Evolutionary conservation across 2,888 invertebrate species (phyloP).

Genomic region (Ormyrus labotus): DNA sequence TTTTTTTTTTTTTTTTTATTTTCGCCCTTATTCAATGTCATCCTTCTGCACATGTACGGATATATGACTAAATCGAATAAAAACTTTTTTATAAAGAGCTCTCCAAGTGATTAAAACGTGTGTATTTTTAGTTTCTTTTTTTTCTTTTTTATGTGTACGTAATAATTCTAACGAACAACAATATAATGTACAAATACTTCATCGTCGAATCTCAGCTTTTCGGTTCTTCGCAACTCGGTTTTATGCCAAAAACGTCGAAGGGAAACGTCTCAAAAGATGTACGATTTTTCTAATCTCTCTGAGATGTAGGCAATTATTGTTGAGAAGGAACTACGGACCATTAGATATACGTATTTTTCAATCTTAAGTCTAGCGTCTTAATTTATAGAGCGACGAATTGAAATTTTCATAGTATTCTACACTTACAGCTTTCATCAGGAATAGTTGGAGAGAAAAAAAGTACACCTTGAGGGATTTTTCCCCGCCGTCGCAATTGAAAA

Average conservation of each 20-base stretch:
- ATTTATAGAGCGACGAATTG: no score
- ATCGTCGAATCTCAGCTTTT: conserved; percentile 17
- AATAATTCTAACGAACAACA: conserved; percentile 54
- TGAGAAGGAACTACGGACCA: no score
- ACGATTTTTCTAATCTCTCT: not conserved
- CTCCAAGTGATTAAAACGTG: conserved; percentile 46
- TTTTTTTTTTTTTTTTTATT: not conserved
- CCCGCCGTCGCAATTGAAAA: conserved; percentile 17
- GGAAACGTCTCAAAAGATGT: not conserved
- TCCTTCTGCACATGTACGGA: conserved; percentile 25
- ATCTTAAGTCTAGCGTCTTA: no score
- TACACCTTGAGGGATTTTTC: not conserved
- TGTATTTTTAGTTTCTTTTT: conserved; percentile 33
- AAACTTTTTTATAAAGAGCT: conserved; percentile 53
- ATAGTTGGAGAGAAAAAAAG: not conserved
- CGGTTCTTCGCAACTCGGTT: not conserved
- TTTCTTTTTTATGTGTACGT: conserved; percentile 42
- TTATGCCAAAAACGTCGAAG: not conserved
- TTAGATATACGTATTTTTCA: no score
- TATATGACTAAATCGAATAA: conserved; percentile 50
- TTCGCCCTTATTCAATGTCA: not conserved
- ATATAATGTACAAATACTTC: conserved; percentile 56
- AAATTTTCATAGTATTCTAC: no score
- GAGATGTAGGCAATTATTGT: no score
- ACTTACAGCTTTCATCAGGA: no score